Evolutionary conservation across 2,888 invertebrate species (phyloP).

Genomic region (Druceiella hillmani): DNA sequence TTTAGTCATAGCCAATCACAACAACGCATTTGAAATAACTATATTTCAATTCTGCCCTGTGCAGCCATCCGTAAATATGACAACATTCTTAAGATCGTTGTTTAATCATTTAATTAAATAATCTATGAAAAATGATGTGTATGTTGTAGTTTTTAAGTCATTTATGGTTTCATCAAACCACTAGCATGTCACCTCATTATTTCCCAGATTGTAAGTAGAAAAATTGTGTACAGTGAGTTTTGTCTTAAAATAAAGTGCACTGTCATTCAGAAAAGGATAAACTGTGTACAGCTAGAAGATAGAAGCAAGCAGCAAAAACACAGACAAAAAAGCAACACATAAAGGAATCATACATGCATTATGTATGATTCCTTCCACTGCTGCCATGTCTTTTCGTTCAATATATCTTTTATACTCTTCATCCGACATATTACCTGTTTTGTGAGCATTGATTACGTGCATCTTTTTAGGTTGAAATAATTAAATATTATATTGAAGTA

Average conservation of each 20-base stretch:
- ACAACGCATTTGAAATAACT: slow-evolving; percentile 18
- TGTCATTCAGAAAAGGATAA: slow-evolving; percentile 24
- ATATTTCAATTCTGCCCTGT: too few relatives aligned
- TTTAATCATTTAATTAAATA: slow-evolving; percentile 23
- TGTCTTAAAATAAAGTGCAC: slow-evolving; percentile 28
- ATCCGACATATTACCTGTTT: slow-evolving; percentile 22
- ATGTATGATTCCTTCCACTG: slow-evolving; percentile 22
- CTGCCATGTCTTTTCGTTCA: slow-evolving; percentile 18
- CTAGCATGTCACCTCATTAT: slow-evolving; percentile 17
- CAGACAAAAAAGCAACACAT: slow-evolving; percentile 26
- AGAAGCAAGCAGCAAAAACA: too few relatives aligned
- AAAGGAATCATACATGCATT: slow-evolving; percentile 22
- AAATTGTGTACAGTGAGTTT: slow-evolving; percentile 29
- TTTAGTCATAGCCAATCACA: slow-evolving; percentile 15
- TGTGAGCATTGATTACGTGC: slow-evolving; percentile 22
- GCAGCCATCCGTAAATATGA: too few relatives aligned
- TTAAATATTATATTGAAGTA: slow-evolving; percentile 23
- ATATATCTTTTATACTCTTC: slow-evolving; percentile 19
- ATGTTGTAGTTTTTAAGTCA: slow-evolving; percentile 25
- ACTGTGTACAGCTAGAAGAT: too few relatives aligned
- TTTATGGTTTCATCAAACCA: slow-evolving; percentile 26
- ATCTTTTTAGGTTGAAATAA: slow-evolving; percentile 25
- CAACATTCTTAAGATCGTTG: slow-evolving; percentile 20
- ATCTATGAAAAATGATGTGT: slow-evolving; percentile 25
- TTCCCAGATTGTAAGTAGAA: slow-evolving; percentile 24